These are phyloP conservation scores for Pygocentrus nattereri DNA, from an alignment of 2,797 vertebrate genomes.

Conservation along the genomic window DNA sequence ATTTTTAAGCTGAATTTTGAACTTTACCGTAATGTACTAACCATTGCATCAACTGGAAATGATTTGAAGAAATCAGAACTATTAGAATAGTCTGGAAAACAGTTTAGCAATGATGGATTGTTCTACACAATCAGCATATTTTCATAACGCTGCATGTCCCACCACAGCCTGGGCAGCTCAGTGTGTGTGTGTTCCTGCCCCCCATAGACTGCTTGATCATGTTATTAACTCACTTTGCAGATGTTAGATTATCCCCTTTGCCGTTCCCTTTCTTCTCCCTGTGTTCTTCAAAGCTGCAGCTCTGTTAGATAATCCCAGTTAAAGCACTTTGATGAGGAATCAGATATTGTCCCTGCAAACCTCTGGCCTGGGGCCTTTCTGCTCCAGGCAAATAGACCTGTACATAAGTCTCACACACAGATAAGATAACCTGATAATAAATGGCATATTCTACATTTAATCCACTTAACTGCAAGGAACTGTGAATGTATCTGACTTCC, in stretches of 20 bases:
- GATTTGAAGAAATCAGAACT: background rate
- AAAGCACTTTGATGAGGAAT: conserved; percentile 14
- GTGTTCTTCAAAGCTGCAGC: conserved; percentile 12
- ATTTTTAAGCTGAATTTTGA: background rate
- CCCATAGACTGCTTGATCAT: conserved; percentile 10
- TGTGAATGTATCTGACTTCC: background rate
- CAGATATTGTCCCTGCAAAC: conserved; percentile 23
- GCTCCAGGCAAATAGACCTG: background rate
- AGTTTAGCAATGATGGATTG: background rate
- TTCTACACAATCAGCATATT: background rate
- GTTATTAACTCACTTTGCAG: conserved; percentile 21
- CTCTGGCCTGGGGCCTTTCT: background rate
- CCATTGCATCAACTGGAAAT: background rate
- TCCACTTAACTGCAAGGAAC: background rate
- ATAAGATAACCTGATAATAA: background rate
- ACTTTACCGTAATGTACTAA: background rate
- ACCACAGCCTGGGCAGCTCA: background rate
- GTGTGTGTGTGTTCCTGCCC: background rate
- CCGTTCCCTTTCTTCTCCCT: background rate
- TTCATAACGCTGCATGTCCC: background rate
- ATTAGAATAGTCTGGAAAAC: background rate
- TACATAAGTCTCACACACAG: background rate
- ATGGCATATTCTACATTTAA: background rate
- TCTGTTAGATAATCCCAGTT: conserved; percentile 3
- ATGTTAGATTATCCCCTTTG: conserved; percentile 11